Percentiles rank a stretch among this genome's conserved stretches.
These are phyloP conservation scores for Centropyge bicolor DNA, from an alignment of 2,797 vertebrate genomes.

Conservation along the genomic window DNA sequence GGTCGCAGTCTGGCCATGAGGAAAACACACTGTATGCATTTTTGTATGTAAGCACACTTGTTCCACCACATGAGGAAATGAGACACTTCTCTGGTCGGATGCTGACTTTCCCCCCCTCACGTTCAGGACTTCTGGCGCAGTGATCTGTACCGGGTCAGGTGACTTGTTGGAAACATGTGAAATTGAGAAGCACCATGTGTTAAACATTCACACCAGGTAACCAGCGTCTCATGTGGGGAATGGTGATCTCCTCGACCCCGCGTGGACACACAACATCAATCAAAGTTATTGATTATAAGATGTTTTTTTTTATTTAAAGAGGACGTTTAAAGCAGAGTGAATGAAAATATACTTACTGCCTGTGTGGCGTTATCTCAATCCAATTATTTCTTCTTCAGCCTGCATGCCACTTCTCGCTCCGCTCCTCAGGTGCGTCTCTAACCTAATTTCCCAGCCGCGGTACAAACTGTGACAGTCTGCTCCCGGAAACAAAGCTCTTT, in stretches of 20 bases:
- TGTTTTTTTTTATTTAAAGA: not conserved
- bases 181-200: constrained; percentile 45
- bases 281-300: constrained; percentile 5
- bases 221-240: constrained; percentile 9
- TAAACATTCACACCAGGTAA: constrained; percentile 53
- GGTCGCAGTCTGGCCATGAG: not conserved
- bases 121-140: constrained; percentile 38
- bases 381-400: constrained; percentile 66
- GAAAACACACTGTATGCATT: not conserved
- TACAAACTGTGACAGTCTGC: constrained; percentile 29
- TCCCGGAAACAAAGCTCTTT: constrained; percentile 14
- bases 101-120: constrained; percentile 1
- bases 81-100: not conserved
- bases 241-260: constrained; percentile 6
- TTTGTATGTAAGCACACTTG: not conserved
- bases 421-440: constrained; percentile 65
- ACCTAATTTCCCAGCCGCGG: constrained; percentile 58
- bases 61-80: constrained; percentile 5
- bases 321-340: not conserved
- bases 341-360: constrained; percentile 72
- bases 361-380: constrained; percentile 70
- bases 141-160: constrained; percentile 56
- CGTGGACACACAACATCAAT: not conserved
- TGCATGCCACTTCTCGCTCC: constrained; percentile 70
- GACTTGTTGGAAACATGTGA: constrained; percentile 66